These are phyloP conservation scores for Syndactyla subalaris DNA, from an alignment of 2,797 vertebrate genomes.

Conservation along the genomic window DNA sequence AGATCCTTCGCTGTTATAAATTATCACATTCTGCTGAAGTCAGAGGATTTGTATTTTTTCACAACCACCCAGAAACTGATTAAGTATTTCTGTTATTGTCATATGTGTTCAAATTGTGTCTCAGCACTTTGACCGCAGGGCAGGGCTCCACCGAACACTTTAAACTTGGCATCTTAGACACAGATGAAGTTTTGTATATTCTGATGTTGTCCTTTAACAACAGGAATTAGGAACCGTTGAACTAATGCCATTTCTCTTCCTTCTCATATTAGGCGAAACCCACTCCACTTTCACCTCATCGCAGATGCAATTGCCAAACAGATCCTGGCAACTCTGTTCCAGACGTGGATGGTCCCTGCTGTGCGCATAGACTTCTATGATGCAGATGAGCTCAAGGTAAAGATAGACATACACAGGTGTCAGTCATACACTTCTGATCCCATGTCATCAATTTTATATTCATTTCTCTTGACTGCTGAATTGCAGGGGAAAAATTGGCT, in stretches of 20 bases:
- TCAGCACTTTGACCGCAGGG: background rate
- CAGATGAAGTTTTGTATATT: background rate
- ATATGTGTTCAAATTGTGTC: background rate
- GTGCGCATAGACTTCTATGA: slow-evolving; percentile 97
- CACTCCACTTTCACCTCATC: slow-evolving; percentile 97
- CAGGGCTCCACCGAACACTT: rapidly evolving
- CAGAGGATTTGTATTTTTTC: background rate
- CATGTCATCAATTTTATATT: background rate
- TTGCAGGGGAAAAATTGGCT: background rate
- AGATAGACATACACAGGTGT: background rate
- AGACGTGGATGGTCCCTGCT: slow-evolving; percentile 98
- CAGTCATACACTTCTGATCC: background rate
- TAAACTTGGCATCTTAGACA: background rate
- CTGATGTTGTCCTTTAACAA: background rate
- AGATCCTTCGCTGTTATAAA: background rate
- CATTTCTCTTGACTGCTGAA: background rate
- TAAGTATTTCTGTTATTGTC: background rate
- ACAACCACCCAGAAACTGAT: background rate
- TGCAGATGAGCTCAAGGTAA: slow-evolving; percentile 96
- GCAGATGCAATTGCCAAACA: slow-evolving; percentile 95
- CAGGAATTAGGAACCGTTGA: background rate
- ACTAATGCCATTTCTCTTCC: background rate
- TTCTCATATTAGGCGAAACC: slow-evolving; percentile 85
- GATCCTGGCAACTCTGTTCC: slow-evolving; percentile 94
- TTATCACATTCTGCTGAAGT: background rate